Percentiles rank a stretch among this genome's conserved stretches.
phyloP scores from a whole-genome alignment of 1,140 invertebrate genomes.

The Lasaia peninsularis region DNA sequence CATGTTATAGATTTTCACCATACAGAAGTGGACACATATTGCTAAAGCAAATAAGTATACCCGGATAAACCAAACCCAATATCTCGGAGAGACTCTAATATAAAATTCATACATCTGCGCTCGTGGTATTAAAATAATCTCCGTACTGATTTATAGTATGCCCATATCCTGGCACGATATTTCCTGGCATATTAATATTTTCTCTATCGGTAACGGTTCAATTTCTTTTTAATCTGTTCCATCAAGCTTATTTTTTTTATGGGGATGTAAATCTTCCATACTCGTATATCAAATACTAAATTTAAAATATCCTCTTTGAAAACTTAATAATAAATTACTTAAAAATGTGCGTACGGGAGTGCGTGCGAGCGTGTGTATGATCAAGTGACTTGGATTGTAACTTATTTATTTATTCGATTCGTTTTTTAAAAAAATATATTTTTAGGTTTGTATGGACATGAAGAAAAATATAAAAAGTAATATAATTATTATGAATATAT shows the following conservation, averaged over 20 bases:
- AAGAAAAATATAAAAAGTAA: no score
- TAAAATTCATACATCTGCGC: slow-evolving; percentile 18
- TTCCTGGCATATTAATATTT: background rate
- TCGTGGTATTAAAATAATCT: slow-evolving; percentile 20
- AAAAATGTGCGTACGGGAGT: no score
- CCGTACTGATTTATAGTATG: slow-evolving; percentile 9
- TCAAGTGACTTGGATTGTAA: no score
- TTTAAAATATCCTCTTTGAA: no score
- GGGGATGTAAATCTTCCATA: background rate
- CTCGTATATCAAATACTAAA: no score
- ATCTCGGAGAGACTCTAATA: slow-evolving; percentile 7
- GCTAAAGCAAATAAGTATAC: background rate
- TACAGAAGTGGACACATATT: background rate
- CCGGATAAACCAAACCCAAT: background rate
- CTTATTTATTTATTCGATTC: no score
- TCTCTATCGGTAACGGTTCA: background rate
- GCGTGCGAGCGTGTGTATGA: no score
- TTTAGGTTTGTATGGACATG: no score
- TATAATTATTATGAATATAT: no score
- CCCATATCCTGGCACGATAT: background rate
- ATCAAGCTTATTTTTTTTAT: background rate
- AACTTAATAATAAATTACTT: no score
- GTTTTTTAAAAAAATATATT: no score
- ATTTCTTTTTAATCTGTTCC: no score
- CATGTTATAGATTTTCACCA: background rate